Evolutionary conservation across 64 coral and sea anemone genomes (phyloP), one percentile per base, ranked within the genome.

Genomic region (Cladopsammia gracilis): DNA sequence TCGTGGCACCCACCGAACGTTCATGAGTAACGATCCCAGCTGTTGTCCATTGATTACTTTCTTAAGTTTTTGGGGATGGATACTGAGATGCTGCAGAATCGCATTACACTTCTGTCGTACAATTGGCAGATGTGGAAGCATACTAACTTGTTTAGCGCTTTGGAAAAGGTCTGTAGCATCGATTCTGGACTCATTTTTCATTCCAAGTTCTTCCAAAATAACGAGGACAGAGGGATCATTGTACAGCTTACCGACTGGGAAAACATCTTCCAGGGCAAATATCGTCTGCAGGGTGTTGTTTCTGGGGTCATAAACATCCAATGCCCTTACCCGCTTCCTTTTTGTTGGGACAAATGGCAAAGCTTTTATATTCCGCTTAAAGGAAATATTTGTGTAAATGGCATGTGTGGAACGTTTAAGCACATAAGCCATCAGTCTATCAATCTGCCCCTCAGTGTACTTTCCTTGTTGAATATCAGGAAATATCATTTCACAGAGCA

Each of bases 101-200:
- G 90, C 86, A 75, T 18, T 25, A 14, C 90, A 83, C 57, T 96
- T 96, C 22, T 4, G 58, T 84, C 16, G 23, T 13, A 77, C 90
- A 70, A 53, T 67, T 12, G 58, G 1, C 11, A 89, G 6, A 66
- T 85, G 57, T 24, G 58, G 4, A 34, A 96, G 18, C 2, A 48
- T 65, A 48, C 23, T 79, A 2, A 96, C 77, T 1, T 75, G 6
- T 62, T 77, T 84, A 16, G 58, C 90, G 45, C 95, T 89, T 52
- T 59, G 51, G 5, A 92, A n/a, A 23, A 96, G 58, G 49, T 96
- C 90, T 51, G 49, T 11, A 6, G 76, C 62, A 26, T 76, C 76
- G 20, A 96, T n/a, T 0, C 62, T 18, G 34, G 47, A 59, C 16
- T 93, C 69, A 10, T 47, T 49, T 47, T 92, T 96, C 26, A 93